A percentile compares a stretch with the other conserved stretches of the same genome.
phyloP scores from a whole-genome alignment of 2,113 vertebrate genomes.

The Passer domesticus region DNA sequence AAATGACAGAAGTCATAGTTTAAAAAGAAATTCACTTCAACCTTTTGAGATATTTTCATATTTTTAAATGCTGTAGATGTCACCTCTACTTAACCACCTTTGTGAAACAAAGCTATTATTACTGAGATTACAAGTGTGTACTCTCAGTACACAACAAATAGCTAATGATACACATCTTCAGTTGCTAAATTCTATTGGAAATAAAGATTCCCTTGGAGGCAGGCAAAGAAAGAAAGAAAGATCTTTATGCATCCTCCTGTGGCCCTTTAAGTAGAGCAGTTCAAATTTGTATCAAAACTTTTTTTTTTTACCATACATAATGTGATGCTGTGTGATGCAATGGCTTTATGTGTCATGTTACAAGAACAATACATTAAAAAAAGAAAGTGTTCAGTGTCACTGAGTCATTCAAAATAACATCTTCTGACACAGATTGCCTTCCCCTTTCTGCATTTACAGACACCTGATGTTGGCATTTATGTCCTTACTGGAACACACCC shows the following conservation, averaged over 20 bases:
- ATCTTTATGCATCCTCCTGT: not conserved
- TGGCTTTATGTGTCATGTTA: not conserved
- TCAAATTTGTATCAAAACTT: not conserved
- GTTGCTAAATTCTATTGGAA: not conserved
- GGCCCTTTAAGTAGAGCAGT: not conserved
- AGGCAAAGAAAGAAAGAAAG: not conserved
- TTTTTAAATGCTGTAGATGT: not conserved
- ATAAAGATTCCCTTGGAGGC: not conserved
- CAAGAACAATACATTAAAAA: not conserved
- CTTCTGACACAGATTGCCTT: not conserved
- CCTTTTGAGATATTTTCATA: not conserved
- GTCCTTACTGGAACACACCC: not conserved
- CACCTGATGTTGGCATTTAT: not conserved
- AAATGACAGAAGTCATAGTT: not conserved
- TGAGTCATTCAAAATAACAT: not conserved
- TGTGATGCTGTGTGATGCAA: not conserved
- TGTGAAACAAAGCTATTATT: not conserved
- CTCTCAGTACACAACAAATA: not conserved
- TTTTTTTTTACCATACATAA: not conserved
- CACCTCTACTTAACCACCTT: not conserved
- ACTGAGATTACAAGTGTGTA: not conserved
- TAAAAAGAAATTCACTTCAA: not conserved
- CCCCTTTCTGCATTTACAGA: not conserved
- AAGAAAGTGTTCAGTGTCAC: accelerated
- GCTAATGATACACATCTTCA: not conserved